Base-by-base conservation (phyloP, 2,888 invertebrate species). In the Drosophila siamana region DNA sequence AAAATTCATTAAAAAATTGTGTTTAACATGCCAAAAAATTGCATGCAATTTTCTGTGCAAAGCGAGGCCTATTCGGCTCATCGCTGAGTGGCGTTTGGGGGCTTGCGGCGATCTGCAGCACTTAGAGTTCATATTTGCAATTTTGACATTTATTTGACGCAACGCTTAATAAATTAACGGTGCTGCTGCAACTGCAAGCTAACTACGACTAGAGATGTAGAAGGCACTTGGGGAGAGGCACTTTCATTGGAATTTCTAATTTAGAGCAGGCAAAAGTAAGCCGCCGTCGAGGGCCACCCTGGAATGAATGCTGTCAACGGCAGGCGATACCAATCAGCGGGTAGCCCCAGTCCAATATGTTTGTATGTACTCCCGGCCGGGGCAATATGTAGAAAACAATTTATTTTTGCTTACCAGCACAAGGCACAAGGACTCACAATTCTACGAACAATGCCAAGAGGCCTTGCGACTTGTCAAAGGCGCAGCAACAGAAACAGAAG, bases 1-100 rank as follows among this genome's bases (percentile, higher is more conserved):
- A 90, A 90, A 91, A 90, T 91, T 91, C 91, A 91, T 91, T 91
- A 90, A 78, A 78, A 78, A 74, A 74, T 78, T 68, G 74, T 77
- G 74, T 77, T 77, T 77, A 76, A 76, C 78, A 78, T 76, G 69
- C 76, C 76, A 74, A 65, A 70, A 81, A 76, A 80, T 71, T 78
- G 57, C 60, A 56, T 66, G 64, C 60, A 73, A 71, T 82, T 82
- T 82, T 78, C 38, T 57, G 51, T 26, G 38, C n/a, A 61, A 59
- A 47, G 60, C 62, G 73, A 56, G 44, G 30, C 30, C 30, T 64
- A 74, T 74, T 69, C 60, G n/a, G n/a, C 70, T 57, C 63, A 74
- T 65, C 64, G n/a, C n/a, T n/a, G n/a, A n/a, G n/a, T n/a, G n/a
- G n/a, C n/a, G n/a, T n/a, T n/a, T n/a, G n/a, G n/a, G n/a, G n/a